A percentile compares a stretch with the other conserved stretches of the same genome.
phyloP scores from a whole-genome alignment of 2,888 invertebrate species.

The Stenodema calcarata region DNA sequence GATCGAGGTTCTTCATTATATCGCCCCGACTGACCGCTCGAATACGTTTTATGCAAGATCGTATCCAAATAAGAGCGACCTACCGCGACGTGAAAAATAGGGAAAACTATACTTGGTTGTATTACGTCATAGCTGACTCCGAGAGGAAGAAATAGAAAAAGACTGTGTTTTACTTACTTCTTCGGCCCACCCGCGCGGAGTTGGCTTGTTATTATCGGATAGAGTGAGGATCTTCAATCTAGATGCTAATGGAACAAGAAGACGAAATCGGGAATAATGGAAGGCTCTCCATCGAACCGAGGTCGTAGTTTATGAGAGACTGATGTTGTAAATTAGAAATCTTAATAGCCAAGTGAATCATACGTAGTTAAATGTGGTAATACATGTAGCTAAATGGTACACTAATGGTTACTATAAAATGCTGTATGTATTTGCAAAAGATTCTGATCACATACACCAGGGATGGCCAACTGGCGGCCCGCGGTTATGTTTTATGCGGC shows the following conservation, averaged over 20 bases:
- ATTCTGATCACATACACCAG: too few relatives aligned
- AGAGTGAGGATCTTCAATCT: not conserved
- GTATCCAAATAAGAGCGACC: not conserved
- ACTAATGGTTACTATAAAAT: too few relatives aligned
- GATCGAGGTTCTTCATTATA: not conserved
- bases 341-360: not conserved
- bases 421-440: too few relatives aligned
- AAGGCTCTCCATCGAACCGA: not conserved
- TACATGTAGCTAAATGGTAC: too few relatives aligned
- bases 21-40: not conserved
- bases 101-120: not conserved
- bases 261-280: not conserved
- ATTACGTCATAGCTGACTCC: not conserved
- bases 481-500: too few relatives aligned
- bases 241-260: not conserved
- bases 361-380: not conserved
- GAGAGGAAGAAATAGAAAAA: not conserved
- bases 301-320: not conserved
- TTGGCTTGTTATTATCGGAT: not conserved
- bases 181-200: not conserved
- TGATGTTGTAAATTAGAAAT: not conserved
- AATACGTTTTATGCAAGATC: not conserved
- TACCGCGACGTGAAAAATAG: not conserved
- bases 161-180: not conserved
- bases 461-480: too few relatives aligned